Conservation (phyloP, 2,888 invertebrate species). For the Cerastoderma edule region DNA sequence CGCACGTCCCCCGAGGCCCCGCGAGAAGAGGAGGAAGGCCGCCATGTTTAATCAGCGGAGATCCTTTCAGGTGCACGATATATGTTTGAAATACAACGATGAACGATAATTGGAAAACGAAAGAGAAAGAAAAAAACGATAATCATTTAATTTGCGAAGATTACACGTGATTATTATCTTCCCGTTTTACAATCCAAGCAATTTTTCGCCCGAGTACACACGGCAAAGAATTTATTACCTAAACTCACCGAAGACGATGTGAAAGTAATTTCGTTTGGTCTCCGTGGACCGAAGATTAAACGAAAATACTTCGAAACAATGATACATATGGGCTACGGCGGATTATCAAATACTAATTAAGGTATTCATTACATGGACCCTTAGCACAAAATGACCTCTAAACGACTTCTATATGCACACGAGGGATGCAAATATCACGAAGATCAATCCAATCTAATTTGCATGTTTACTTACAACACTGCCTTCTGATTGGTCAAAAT, state of each 20-base stretch:
- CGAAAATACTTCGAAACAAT: conserved; percentile 22
- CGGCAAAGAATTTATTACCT: conserved; percentile 19
- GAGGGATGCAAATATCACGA: too few relatives aligned
- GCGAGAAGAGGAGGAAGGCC: conserved; percentile 39
- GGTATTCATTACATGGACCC: not conserved
- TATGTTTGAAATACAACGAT: conserved; percentile 41
- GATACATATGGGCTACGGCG: not conserved
- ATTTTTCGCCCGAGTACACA: conserved; percentile 35
- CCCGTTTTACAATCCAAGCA: conserved; percentile 32
- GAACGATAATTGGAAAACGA: conserved; percentile 44
- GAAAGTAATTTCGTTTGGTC: conserved; percentile 51
- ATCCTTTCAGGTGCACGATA: conserved; percentile 47
- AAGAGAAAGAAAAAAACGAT: conserved; percentile 5
- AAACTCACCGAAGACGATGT: conserved; percentile 8
- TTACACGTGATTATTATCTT: conserved; percentile 46
- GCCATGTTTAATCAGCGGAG: conserved; percentile 35
- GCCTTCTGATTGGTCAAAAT: too few relatives aligned
- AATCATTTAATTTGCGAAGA: conserved; percentile 53
- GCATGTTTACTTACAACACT: too few relatives aligned
- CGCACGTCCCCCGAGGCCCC: conserved; percentile 43
- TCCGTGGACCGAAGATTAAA: conserved; percentile 42
- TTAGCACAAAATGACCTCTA: too few relatives aligned
- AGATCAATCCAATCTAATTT: too few relatives aligned
- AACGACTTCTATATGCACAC: too few relatives aligned
- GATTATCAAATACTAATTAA: conserved; percentile 2